Base-by-base conservation (phyloP, 2,888 invertebrate genomes). In the Diaperis boleti region DNA sequence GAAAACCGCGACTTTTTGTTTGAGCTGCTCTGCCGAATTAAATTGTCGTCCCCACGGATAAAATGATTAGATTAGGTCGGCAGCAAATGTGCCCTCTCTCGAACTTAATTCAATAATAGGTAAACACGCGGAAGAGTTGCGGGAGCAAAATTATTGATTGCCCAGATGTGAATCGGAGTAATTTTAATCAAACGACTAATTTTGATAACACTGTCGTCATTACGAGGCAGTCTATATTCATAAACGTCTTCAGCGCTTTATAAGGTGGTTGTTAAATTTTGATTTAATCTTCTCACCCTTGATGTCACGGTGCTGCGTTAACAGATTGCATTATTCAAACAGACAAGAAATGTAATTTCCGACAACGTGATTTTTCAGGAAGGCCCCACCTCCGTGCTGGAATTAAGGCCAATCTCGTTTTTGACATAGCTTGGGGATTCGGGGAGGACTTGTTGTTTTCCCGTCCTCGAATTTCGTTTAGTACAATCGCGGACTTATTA, bases 151-250 rank as follows among this genome's bases (percentile, higher is more conserved):
- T 49, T 59, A 59, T 59, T 29, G 59, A 59, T 59, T 59, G 17
- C 49, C 22, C 47, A 10, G 18, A 31, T 52, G 39, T 39, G 37
- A 54, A 39, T 54, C 41, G 15, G 39, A 56, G 44, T 33, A 35
- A 33, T 56, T 44, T 56, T 56, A 56, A 44, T 56, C 22, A 56
- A 35, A 26, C 35, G 54, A 61, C 39, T 49, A 56, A 62, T 62
- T 62, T 41, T 61, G 60, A 64, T 57, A 64, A 64, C 33, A 50
- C 29, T 45, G 52, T 56, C 50, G 68, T 67, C 67, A 71, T 68
- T 64, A 75, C 71, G 70, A 73, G 66, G 69, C 75, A 69, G 72
- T 76, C 75, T 77, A 75, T 76, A 77, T 78, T 75, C 76, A 76
- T 75, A 76, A 76, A 75, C 73, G 74, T 71, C 72, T 74, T 69